phyloP scores from a whole-genome alignment of 2,888 invertebrate species.

The Argyresthia goedartella region DNA sequence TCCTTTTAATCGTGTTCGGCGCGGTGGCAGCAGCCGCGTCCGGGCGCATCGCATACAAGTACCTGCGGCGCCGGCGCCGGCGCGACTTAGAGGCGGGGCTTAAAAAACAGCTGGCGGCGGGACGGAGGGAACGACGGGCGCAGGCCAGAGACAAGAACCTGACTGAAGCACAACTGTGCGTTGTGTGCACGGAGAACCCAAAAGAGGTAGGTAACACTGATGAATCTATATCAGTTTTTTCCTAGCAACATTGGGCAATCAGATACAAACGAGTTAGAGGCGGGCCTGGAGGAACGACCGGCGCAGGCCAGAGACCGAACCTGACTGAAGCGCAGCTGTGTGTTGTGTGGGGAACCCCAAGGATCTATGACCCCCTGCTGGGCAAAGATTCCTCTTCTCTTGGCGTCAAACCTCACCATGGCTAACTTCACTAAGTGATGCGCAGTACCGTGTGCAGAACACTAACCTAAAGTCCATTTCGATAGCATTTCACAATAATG shows the following conservation, averaged over 20 bases:
- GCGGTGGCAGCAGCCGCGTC: constrained; percentile 65
- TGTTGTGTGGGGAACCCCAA: no score
- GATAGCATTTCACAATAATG: no score
- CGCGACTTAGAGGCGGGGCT: constrained; percentile 69
- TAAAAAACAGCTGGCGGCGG: constrained; percentile 74
- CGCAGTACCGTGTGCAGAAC: no score
- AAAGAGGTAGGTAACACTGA: constrained; percentile 72
- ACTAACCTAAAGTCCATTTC: no score
- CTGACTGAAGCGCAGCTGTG: no score
- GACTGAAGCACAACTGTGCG: constrained; percentile 78
- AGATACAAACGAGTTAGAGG: background rate
- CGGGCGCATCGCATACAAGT: constrained; percentile 65
- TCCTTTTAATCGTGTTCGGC: constrained; percentile 67
- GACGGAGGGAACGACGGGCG: constrained; percentile 75
- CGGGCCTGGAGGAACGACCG: background rate
- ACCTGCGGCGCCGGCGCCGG: constrained; percentile 54
- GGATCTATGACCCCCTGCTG: no score
- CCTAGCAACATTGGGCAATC: background rate
- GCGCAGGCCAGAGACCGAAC: no score
- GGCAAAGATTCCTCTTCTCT: no score
- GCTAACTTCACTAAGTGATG: no score
- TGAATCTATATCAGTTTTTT: no score
- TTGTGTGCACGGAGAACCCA: constrained; percentile 88
- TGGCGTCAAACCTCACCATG: no score
- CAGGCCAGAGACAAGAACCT: constrained; percentile 74